A percentile compares a stretch with the other conserved stretches of the same genome.
These are phyloP conservation scores for Nycticryphes semicollaris DNA, from an alignment of 2,113 vertebrate species.

Conservation along the genomic window DNA sequence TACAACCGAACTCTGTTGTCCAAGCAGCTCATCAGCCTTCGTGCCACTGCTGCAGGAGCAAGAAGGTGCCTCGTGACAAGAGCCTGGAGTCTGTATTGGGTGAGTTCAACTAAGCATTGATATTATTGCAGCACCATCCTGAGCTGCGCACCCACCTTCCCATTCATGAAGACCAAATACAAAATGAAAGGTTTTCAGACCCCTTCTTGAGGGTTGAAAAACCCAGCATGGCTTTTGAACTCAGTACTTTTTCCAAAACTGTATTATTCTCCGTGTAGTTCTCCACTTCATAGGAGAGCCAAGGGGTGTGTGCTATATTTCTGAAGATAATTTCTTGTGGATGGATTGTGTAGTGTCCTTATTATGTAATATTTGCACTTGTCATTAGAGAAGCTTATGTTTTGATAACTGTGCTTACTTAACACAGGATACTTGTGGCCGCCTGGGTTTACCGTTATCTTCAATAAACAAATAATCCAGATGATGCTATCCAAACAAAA, in stretches of 20 bases:
- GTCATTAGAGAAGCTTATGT: slow-evolving; percentile 36
- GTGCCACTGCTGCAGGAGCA: neutral
- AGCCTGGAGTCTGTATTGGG: neutral
- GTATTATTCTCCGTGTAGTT: neutral
- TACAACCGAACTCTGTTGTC: neutral
- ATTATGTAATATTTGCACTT: slow-evolving; percentile 12
- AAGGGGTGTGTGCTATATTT: neutral
- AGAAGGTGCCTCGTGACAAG: neutral
- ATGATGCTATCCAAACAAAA: slow-evolving; percentile 34
- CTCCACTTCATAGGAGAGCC: neutral
- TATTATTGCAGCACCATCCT: neutral
- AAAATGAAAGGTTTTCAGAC: neutral
- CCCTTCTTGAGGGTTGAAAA: neutral
- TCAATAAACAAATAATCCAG: slow-evolving; percentile 33
- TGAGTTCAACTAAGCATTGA: neutral
- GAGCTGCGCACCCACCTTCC: neutral
- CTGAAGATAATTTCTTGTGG: neutral
- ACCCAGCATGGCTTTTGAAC: neutral
- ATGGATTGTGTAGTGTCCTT: neutral
- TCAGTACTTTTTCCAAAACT: neutral
- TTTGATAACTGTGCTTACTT: slow-evolving; percentile 49
- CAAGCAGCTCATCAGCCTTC: neutral
- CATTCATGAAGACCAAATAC: neutral
- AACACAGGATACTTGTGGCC: neutral
- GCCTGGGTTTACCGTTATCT: neutral